phyloP scores from a whole-genome alignment of 2,797 vertebrate genomes.

The Enteromius unitaeniatus region DNA sequence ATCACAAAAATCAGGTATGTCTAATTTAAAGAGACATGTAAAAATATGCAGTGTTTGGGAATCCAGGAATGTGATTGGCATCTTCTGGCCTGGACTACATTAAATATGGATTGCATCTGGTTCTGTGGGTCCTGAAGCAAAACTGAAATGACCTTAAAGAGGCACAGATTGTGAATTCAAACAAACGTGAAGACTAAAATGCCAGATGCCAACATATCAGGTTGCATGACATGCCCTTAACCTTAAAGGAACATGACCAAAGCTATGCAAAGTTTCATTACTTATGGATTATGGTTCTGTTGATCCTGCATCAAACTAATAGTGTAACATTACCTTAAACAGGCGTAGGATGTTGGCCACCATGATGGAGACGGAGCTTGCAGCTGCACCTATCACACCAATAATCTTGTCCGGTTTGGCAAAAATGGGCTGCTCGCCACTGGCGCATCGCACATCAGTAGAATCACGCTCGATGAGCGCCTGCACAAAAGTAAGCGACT shows the following conservation, averaged over 20 bases:
- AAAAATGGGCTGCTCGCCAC: slow-evolving; percentile 88
- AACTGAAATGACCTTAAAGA: slow-evolving; percentile 29
- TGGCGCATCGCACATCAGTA: slow-evolving; percentile 87
- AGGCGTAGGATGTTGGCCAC: slow-evolving; percentile 75
- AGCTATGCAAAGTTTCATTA: not conserved
- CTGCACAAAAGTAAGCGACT: slow-evolving; percentile 89
- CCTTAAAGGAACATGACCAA: not conserved
- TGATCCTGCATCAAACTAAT: not conserved
- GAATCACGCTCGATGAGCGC: slow-evolving; percentile 88
- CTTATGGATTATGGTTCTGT: not conserved
- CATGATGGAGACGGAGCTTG: slow-evolving; percentile 94
- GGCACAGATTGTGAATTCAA: too few relatives aligned
- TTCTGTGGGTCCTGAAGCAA: not conserved
- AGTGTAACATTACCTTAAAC: slow-evolving; percentile 49
- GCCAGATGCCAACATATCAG: not conserved
- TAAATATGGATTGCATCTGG: not conserved
- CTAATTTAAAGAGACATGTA: too few relatives aligned
- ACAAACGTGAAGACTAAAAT: too few relatives aligned
- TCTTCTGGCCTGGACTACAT: not conserved
- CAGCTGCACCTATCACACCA: slow-evolving; percentile 88
- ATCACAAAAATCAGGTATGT: too few relatives aligned
- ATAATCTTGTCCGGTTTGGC: slow-evolving; percentile 91
- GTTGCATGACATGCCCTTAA: not conserved
- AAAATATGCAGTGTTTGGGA: too few relatives aligned
- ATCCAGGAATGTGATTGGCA: too few relatives aligned